A percentile compares a stretch with the other conserved stretches of the same genome.
Evolutionary conservation across 2,888 invertebrate genomes (phyloP).

Genomic region (Scaptomyza cyrtandrae): DNA sequence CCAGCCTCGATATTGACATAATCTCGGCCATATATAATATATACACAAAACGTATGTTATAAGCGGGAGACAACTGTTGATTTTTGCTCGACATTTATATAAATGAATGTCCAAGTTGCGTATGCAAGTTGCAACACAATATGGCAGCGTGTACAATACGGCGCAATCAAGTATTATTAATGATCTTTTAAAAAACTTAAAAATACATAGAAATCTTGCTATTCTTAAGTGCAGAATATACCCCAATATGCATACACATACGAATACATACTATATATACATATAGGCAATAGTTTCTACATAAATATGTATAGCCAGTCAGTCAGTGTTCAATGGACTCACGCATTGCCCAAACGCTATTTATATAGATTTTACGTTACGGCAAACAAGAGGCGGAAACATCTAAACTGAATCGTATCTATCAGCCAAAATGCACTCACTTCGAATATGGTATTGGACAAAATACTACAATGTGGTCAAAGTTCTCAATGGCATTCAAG

Average conservation of each 20-base stretch:
- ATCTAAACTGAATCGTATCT: constrained; percentile 30
- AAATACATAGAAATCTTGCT: constrained; percentile 60
- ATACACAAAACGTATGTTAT: constrained; percentile 17
- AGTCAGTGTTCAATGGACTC: constrained; percentile 64
- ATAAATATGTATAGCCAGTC: constrained; percentile 31
- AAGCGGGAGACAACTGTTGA: constrained; percentile 55
- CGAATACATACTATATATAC: constrained; percentile 1
- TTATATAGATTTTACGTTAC: constrained; percentile 54
- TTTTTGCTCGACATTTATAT: constrained; percentile 36
- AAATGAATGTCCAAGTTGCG: constrained; percentile 43
- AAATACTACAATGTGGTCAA: background rate
- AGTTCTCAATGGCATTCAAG: constrained; percentile 23
- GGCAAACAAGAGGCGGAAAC: constrained; percentile 51
- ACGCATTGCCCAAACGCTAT: constrained; percentile 63
- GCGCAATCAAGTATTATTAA: constrained; percentile 72
- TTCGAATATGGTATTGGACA: constrained; percentile 13
- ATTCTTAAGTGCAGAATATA: constrained; percentile 57
- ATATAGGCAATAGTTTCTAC: constrained; percentile 10
- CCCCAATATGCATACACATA: too few species aligned
- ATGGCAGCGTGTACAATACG: constrained; percentile 27
- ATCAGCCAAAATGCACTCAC: constrained; percentile 26
- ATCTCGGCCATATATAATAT: constrained; percentile 29
- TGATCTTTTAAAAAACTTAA: constrained; percentile 70
- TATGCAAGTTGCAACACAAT: constrained; percentile 49
- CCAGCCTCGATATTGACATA: constrained; percentile 56